Evolutionary conservation across 2,888 invertebrate genomes (phyloP), one percentile per base, ranked within the genome.

Genomic region (Drosophila parthenogenetica): DNA sequence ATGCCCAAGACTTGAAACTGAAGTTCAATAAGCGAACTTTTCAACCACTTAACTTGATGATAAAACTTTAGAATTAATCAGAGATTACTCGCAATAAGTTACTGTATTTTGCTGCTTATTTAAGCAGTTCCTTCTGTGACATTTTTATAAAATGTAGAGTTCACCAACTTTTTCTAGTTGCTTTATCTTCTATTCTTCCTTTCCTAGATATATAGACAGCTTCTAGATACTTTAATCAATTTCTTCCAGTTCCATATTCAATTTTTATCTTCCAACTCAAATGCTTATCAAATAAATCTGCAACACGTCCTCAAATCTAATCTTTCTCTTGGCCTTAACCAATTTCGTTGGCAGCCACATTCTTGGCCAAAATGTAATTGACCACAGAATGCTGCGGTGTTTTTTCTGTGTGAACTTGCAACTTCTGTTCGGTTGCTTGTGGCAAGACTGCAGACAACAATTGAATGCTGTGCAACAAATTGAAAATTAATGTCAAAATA

Each of bases 401-500:
- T 69, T 61, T 48, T 8, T 45, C 62, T 29, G 29, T 75, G 71
- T 67, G 74, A 74, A 65, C 73, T 73, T 70, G 74, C 75, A 65
- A 74, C 71, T 71, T 49, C 48, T 54, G 62, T 37, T 25, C 46
- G 43, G 40, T 16, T 51, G 53, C 73, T 73, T 69, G 73, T 42
- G 73, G 73, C 66, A 49, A 46, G 37, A 45, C n/a, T 25, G 29
- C 29, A 25, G 61, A 63, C 17, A 55, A 55, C 45, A 45, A 67
- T 70, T 57, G 48, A 49, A 37, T 19, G 62, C 61, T 69, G 60
- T 78, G 86, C 82, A 81, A 69, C 87, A 79, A 86, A 84, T 87
- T 83, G 86, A 81, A 84, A 84, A 87, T 86, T 72, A 81, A 68
- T 74, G 69, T 66, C 77, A 73, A 32, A 79, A 79, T 77, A 75